phyloP scores from a whole-genome alignment of 2,888 invertebrate species.

The Tolmerus cingulatus region DNA sequence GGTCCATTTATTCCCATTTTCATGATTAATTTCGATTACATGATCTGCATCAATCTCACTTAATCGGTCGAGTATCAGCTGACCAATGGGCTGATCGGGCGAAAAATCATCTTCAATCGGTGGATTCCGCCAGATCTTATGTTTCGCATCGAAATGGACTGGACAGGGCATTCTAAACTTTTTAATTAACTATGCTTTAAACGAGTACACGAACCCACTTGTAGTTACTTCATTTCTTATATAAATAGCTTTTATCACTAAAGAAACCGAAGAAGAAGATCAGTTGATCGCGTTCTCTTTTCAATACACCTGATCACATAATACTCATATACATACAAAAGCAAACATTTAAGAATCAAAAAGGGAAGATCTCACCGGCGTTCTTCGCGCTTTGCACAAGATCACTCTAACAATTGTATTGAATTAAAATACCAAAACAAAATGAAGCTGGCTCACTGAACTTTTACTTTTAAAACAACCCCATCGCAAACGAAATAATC shows the following conservation, averaged over 20 bases:
- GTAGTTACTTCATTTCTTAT: neutral
- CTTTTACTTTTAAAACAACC: neutral
- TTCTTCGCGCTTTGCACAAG: neutral
- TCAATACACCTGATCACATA: neutral
- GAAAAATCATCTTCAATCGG: neutral
- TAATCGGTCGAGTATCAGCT: neutral
- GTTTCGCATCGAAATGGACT: neutral
- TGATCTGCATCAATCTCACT: neutral
- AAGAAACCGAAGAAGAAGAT: neutral
- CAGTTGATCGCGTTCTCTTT: neutral
- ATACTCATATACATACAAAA: neutral
- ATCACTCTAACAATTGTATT: neutral
- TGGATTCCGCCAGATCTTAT: neutral
- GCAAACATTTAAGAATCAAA: neutral
- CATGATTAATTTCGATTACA: conserved; percentile 52
- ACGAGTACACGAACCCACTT: neutral
- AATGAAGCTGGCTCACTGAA: neutral
- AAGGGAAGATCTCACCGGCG: neutral
- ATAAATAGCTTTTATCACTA: neutral
- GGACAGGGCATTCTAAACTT: neutral
- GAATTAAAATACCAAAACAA: neutral
- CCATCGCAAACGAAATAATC: neutral
- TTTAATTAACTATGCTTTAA: neutral
- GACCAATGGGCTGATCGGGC: neutral
- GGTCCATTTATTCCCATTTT: conserved; percentile 56